phyloP scores from a whole-genome alignment of 2,888 invertebrate species.

The Eupsilia transversa region DNA sequence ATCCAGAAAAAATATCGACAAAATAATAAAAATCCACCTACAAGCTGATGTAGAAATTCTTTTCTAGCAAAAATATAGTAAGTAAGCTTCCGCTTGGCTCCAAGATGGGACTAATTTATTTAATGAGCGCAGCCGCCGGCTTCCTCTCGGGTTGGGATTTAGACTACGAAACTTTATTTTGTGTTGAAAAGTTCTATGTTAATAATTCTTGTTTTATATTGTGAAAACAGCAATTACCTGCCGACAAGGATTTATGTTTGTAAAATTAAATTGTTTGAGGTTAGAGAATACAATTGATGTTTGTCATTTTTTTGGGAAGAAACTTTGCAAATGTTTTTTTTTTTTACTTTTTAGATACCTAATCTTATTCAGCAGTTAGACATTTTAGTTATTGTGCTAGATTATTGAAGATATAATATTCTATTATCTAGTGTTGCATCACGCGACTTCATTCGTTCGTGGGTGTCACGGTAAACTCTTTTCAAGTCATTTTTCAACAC shows the following conservation, averaged over 20 bases:
- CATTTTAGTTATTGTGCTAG: neutral
- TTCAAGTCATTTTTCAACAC: no score
- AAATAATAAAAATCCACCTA: constrained; percentile 34
- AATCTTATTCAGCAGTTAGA: neutral
- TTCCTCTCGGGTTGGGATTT: constrained; percentile 57
- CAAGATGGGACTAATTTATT: constrained; percentile 70
- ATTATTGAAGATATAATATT: neutral
- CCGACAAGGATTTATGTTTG: constrained; percentile 46
- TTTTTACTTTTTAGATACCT: neutral
- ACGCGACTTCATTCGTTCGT: no score
- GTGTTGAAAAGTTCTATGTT: constrained; percentile 61
- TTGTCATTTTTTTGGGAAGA: constrained; percentile 26
- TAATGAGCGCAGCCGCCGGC: constrained; percentile 67
- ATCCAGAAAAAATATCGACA: constrained; percentile 23
- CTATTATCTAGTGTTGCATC: no score
- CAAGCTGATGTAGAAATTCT: constrained; percentile 47
- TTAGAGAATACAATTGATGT: constrained; percentile 38
- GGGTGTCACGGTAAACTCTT: no score
- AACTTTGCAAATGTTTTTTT: neutral
- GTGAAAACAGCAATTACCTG: constrained; percentile 60
- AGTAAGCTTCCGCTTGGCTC: constrained; percentile 47
- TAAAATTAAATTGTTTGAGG: constrained; percentile 32
- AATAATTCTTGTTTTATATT: constrained; percentile 65
- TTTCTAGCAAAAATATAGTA: constrained; percentile 57
- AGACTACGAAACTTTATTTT: constrained; percentile 60